Evolutionary conservation across 1,140 invertebrate genomes (phyloP).

Genomic region (Bombus soroeensis): DNA sequence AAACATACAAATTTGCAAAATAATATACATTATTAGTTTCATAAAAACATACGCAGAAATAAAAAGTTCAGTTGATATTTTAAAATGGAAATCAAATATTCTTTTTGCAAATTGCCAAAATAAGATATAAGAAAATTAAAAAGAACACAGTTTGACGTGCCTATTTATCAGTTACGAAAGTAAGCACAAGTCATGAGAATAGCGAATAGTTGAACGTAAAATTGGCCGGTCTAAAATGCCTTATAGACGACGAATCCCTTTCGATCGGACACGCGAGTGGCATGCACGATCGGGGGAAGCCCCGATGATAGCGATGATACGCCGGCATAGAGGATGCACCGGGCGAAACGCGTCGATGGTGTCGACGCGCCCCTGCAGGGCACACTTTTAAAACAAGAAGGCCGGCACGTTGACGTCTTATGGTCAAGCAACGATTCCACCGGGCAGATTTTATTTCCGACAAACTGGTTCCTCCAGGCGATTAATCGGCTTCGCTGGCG

Average conservation of each 20-base stretch:
- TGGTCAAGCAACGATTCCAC: constrained; percentile 72
- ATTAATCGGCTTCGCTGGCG: constrained; percentile 78
- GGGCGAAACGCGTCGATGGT: constrained; percentile 24
- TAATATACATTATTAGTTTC: no score
- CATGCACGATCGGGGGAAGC: constrained; percentile 58
- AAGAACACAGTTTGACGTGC: no score
- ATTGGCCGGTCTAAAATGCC: constrained; percentile 12
- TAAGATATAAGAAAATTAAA: no score
- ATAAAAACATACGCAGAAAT: no score
- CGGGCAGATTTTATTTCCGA: constrained; percentile 81
- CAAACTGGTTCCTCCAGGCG: constrained; percentile 79
- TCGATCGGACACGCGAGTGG: constrained; percentile 56
- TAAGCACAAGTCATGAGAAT: background rate
- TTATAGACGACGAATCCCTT: constrained; percentile 64
- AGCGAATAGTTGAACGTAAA: constrained; percentile 11
- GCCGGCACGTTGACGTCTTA: constrained; percentile 67
- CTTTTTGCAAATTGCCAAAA: no score
- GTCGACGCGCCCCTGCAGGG: constrained; percentile 53
- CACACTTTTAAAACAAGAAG: constrained; percentile 57
- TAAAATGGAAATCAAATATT: no score
- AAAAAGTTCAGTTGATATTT: no score
- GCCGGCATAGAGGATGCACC: constrained; percentile 1
- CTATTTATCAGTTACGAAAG: background rate
- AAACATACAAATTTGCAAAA: no score
- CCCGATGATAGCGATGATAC: constrained; percentile 52